Evolutionary conservation across 2,113 vertebrate genomes (phyloP).

Genomic region (Periophthalmus modestus): DNA sequence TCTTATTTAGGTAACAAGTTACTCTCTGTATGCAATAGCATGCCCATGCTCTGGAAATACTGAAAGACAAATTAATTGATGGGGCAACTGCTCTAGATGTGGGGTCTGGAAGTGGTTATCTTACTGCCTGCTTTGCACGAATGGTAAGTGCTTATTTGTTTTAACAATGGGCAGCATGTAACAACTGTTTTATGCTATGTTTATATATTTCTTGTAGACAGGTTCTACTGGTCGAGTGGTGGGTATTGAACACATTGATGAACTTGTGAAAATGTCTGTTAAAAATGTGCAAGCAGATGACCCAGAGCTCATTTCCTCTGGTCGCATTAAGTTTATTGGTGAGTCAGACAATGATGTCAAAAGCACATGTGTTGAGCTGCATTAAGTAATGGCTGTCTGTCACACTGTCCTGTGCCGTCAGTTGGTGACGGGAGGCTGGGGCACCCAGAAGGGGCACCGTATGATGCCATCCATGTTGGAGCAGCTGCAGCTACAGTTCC

Average conservation of each 20-base stretch:
- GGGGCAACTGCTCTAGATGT: constrained; percentile 86
- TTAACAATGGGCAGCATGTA: background rate
- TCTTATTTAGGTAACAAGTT: background rate
- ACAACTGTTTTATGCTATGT: background rate
- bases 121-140: constrained; percentile 88
- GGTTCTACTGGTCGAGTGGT: constrained; percentile 84
- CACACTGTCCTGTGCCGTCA: constrained; percentile 41
- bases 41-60: constrained; percentile 85
- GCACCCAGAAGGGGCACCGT: constrained; percentile 83
- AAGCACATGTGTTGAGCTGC: background rate
- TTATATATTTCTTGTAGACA: constrained; percentile 64
- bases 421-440: constrained; percentile 87
- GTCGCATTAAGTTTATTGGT: constrained; percentile 83
- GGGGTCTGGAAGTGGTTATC: constrained; percentile 91
- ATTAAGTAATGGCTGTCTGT: background rate
- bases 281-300: constrained; percentile 84
- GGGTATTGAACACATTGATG: constrained; percentile 87
- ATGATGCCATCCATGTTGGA: constrained; percentile 90
- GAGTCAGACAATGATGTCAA: constrained; percentile 46
- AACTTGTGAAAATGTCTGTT: constrained; percentile 82
- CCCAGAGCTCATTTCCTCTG: constrained; percentile 80
- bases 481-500: constrained; percentile 85
- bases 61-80: constrained; percentile 85
- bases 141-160: constrained; percentile 78
- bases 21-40: constrained; percentile 73